These are phyloP conservation scores for Dermatemys mawii DNA, from an alignment of 2,113 vertebrate species.

Conservation along the genomic window DNA sequence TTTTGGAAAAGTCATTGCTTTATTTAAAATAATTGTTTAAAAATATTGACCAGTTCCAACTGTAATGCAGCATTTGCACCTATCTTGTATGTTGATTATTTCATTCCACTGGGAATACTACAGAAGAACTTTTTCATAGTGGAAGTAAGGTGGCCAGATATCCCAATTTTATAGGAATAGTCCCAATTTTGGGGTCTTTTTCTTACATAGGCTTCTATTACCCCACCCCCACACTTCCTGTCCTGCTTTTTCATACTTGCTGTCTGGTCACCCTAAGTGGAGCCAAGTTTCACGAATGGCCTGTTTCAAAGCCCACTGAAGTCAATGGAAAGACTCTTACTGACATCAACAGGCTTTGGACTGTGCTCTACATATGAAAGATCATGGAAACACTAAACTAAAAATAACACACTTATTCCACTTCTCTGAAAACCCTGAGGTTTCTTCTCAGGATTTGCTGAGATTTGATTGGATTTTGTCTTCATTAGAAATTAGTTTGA, in stretches of 20 bases:
- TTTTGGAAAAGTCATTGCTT: neutral
- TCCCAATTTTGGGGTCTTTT: no score
- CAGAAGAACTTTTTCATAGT: neutral
- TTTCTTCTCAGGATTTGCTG: neutral
- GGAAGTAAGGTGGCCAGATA: no score
- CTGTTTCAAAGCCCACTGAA: neutral
- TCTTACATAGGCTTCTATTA: no score
- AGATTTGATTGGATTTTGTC: neutral
- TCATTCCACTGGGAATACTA: neutral
- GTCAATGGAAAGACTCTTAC: neutral
- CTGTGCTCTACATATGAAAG: neutral
- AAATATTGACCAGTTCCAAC: neutral
- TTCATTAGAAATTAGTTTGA: neutral
- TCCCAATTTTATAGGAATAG: no score
- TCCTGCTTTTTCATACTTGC: no score
- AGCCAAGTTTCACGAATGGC: neutral
- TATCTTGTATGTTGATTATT: neutral
- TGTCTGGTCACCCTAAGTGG: no score
- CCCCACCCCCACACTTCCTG: no score
- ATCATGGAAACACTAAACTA: neutral
- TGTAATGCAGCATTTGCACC: neutral
- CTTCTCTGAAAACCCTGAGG: neutral
- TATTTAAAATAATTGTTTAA: neutral
- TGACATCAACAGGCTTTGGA: neutral
- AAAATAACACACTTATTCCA: neutral